Evolutionary conservation across 2,888 invertebrate genomes (phyloP).

Genomic region (Oscheius sp.): DNA sequence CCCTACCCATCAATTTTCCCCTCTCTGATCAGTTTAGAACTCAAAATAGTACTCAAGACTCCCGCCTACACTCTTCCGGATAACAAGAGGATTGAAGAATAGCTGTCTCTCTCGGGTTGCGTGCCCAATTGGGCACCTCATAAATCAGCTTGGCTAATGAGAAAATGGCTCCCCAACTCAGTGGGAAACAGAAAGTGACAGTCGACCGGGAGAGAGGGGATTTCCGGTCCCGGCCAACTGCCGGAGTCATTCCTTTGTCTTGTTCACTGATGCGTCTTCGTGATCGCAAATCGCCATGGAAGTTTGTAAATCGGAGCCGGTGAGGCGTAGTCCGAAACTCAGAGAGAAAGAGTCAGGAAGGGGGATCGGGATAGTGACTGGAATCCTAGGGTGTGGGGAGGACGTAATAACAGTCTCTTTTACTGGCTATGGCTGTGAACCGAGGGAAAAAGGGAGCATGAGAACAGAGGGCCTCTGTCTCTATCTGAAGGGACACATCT

Average conservation of each 20-base stretch:
- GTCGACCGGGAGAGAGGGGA: too few species aligned
- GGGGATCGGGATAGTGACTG: slow-evolving; percentile 18
- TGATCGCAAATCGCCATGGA: slow-evolving; percentile 24
- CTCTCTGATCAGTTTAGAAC: too few species aligned
- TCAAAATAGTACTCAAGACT: too few species aligned
- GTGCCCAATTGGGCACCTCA: too few species aligned
- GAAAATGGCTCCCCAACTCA: too few species aligned
- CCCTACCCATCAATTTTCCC: too few species aligned
- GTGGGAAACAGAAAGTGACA: too few species aligned
- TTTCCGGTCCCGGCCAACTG: background rate
- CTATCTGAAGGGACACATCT: background rate
- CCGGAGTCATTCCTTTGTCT: slow-evolving; percentile 13
- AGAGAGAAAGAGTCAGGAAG: slow-evolving; percentile 13
- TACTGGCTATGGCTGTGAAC: slow-evolving; percentile 17
- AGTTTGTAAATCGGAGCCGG: slow-evolving; percentile 24
- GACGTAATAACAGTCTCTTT: slow-evolving; percentile 32
- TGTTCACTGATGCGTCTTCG: slow-evolving; percentile 26
- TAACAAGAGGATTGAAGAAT: too few species aligned
- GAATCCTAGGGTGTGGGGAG: slow-evolving; percentile 4
- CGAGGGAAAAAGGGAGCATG: slow-evolving; percentile 3
- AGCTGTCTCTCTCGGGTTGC: too few species aligned
- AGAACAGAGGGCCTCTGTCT: background rate
- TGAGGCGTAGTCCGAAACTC: slow-evolving; percentile 12
- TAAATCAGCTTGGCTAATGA: too few species aligned
- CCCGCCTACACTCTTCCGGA: too few species aligned